Base-by-base conservation (phyloP, 2,113 vertebrate species). In the Ptychochromis oligacanthus region DNA sequence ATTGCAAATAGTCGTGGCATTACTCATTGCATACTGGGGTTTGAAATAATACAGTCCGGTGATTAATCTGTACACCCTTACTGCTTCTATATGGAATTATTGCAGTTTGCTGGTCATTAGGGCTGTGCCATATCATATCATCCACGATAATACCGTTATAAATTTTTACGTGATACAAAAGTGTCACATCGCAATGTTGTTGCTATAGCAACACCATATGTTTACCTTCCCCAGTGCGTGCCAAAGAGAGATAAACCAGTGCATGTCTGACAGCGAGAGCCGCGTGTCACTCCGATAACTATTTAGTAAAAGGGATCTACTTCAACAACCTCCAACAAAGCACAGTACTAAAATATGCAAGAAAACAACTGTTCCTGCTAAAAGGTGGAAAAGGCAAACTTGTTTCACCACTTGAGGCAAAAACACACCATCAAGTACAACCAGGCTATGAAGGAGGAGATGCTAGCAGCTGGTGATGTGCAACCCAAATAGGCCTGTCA, bases 401-500 rank as follows among this genome's bases (percentile, higher is more conserved):
- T n/a, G n/a, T n/a, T n/a, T n/a, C n/a, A n/a, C 14, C n/a, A n/a
- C n/a, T n/a, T n/a, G n/a, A n/a, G n/a, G n/a, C n/a, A n/a, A n/a
- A n/a, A n/a, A n/a, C n/a, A 38, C 22, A 11, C 8, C n/a, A 18
- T 2, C 46, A 38, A 26, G 38, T 67, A 46, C 38, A 67, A 46
- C 38, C 14, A 67, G 7, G 64, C 64, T 65, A 43, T 36, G 40
- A 65, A 67, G 64, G 64, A 67, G 5, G 64, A 67, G 38, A 67
- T 67, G 43, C 22, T 26, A 67, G 24, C 64, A 67, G 64, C 64
- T 67, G 64, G 64, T 67, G 64, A 67, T 46, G 38, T 67, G 64
- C 14, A 26, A 67, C 14, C 64, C 64, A 24, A 24, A 67, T 46
- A 43, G 11, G 12, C 12, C 38, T 40, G 38, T 40, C 38, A 12